Conservation (phyloP, 2,797 vertebrate species). For the Lerista edwardsae region DNA sequence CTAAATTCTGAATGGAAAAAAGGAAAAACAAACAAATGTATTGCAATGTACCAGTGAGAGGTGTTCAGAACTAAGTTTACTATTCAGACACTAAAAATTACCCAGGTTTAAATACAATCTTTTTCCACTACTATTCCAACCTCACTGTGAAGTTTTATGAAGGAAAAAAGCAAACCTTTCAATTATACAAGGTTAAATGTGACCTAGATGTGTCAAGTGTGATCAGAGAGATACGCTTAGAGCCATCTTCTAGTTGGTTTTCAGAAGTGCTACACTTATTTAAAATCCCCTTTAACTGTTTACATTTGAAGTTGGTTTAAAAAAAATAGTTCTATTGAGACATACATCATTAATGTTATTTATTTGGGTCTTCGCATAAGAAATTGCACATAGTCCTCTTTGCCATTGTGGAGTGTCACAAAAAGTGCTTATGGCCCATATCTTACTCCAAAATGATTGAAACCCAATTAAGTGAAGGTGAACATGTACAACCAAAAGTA, state of each 20-base stretch:
- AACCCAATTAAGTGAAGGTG: constrained; percentile 17
- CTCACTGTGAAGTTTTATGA: constrained; percentile 47
- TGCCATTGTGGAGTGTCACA: background rate
- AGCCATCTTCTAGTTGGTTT: constrained; percentile 69
- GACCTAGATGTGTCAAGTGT: constrained; percentile 74
- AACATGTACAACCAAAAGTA: background rate
- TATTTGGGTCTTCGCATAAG: constrained; percentile 13
- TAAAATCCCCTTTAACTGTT: constrained; percentile 66
- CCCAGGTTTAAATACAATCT: constrained; percentile 3
- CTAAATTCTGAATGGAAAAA: constrained; percentile 6
- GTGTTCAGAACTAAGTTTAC: background rate
- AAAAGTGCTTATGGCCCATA: background rate
- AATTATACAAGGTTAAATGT: constrained; percentile 73
- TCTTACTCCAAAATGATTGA: constrained; percentile 21
- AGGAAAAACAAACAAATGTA: background rate
- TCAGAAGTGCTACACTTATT: constrained; percentile 63
- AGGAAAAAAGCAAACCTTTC: constrained; percentile 65
- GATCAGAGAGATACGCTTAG: constrained; percentile 71
- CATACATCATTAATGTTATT: constrained; percentile 25
- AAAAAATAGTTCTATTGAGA: constrained; percentile 44
- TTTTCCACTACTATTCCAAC: constrained; percentile 36
- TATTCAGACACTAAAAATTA: constrained; percentile 9
- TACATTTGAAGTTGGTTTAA: constrained; percentile 57
- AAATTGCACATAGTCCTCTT: background rate
- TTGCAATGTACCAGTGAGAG: rapidly evolving